Conservation (phyloP, 2,888 invertebrate genomes). For the Agrotis segetum region DNA sequence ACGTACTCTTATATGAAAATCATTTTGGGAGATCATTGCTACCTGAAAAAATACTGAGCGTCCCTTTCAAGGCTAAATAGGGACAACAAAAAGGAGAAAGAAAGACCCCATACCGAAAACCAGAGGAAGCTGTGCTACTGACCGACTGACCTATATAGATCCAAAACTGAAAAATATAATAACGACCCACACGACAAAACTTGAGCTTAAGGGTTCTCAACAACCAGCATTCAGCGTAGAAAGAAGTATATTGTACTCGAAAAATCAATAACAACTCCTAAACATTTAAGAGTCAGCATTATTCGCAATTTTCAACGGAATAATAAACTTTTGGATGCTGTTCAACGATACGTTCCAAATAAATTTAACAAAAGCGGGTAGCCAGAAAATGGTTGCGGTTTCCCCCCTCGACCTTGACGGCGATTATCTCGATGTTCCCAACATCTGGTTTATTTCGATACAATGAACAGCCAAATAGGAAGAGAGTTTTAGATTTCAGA, state of each 20-base stretch:
- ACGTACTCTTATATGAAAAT: background rate
- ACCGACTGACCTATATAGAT: conserved; percentile 29
- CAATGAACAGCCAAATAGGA: conserved; percentile 21
- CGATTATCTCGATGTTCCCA: conserved; percentile 35
- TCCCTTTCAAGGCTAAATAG: background rate
- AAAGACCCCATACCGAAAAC: background rate
- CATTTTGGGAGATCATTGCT: background rate
- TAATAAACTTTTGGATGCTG: conserved; percentile 45
- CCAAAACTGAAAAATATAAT: conserved; percentile 6
- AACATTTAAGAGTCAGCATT: conserved; percentile 32
- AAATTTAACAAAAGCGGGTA: conserved; percentile 53
- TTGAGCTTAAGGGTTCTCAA: background rate
- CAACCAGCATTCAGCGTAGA: background rate
- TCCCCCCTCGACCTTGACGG: conserved; percentile 45
- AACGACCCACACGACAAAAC: conserved; percentile 1
- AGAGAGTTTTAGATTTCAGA: conserved; percentile 7
- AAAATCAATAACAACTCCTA: conserved; percentile 38
- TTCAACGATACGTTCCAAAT: conserved; percentile 33
- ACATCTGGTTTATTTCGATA: conserved; percentile 30
- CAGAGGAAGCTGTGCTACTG: conserved; percentile 1
- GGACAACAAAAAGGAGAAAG: conserved; percentile 7
- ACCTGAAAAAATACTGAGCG: background rate
- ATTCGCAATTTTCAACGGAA: conserved; percentile 31
- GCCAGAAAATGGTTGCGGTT: conserved; percentile 45
- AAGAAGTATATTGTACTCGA: conserved; percentile 7